Percentiles rank a stretch among this genome's conserved stretches.
Evolutionary conservation across 2,113 vertebrate genomes (phyloP).

Genomic region (Amazona guildingii): DNA sequence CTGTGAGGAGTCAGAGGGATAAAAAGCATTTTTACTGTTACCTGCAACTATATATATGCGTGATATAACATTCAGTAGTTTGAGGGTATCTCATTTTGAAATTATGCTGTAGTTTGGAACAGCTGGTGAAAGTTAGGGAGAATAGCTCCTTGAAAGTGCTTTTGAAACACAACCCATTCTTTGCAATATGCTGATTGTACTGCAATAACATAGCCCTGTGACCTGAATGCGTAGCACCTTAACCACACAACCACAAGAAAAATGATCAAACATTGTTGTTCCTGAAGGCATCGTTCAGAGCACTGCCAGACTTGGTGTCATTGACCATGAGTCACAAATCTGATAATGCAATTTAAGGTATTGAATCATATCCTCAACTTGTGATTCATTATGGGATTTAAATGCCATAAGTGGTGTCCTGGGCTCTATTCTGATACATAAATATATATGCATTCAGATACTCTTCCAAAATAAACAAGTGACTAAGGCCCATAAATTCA

Average conservation of each 20-base stretch:
- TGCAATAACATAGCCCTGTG: background rate
- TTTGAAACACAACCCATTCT: background rate
- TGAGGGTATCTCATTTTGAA: background rate
- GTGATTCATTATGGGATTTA: conserved; percentile 26
- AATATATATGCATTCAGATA: background rate
- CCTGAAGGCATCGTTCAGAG: background rate
- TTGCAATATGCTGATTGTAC: accelerated
- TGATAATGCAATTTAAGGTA: conserved; percentile 35
- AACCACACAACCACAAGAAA: background rate
- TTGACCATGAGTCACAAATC: conserved; percentile 19
- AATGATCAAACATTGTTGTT: background rate
- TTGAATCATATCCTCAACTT: conserved; percentile 27
- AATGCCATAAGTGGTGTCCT: background rate
- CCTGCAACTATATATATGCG: background rate
- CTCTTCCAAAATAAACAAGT: conserved; percentile 42
- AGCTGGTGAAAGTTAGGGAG: background rate
- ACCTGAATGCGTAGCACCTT: background rate
- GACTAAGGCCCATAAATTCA: conserved; percentile 34
- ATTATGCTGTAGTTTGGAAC: background rate
- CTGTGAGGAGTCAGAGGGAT: background rate
- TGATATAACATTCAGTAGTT: background rate
- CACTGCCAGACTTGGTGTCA: background rate
- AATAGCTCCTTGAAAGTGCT: background rate
- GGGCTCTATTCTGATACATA: background rate
- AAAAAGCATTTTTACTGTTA: background rate